phyloP scores from a whole-genome alignment of 2,113 vertebrate species.

The Cervus canadensis region DNA sequence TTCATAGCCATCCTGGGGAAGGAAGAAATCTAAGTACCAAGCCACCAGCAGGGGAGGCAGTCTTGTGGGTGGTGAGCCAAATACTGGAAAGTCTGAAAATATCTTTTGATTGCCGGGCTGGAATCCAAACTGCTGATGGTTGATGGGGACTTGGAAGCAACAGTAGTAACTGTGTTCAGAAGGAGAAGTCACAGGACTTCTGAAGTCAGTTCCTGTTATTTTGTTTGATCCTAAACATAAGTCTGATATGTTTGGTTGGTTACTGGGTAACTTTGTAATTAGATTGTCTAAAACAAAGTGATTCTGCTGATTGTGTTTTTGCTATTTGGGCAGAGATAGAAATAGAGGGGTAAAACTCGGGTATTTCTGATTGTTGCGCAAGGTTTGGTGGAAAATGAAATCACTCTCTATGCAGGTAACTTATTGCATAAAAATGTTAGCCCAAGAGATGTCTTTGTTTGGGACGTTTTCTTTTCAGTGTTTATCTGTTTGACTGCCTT shows the following conservation, averaged over 20 bases:
- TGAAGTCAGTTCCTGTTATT: not conserved
- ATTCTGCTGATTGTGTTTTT: not conserved
- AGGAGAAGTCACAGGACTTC: not conserved
- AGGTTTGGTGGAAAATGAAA: not conserved
- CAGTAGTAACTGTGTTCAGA: not conserved
- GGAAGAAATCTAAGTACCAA: not conserved
- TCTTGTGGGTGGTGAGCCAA: not conserved
- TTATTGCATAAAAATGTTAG: not conserved
- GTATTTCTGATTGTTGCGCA: constrained; percentile 6
- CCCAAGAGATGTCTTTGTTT: not conserved
- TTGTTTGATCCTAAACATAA: not conserved
- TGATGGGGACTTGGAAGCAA: not conserved
- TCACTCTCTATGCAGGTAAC: not conserved
- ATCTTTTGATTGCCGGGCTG: not conserved
- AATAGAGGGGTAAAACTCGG: not conserved
- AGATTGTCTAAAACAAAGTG: not conserved
- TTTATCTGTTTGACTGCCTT: not conserved
- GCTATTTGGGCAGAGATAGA: not conserved
- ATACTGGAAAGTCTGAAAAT: not conserved
- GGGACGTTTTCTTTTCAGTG: not conserved
- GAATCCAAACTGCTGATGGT: not conserved
- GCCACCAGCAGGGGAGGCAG: not conserved
- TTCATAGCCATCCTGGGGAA: constrained; percentile 63
- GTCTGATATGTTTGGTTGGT: not conserved
- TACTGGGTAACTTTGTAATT: not conserved